A percentile compares a stretch with the other conserved stretches of the same genome.
phyloP scores from a whole-genome alignment of 1,140 invertebrate species.

The Holcopasites calliopsidis region DNA sequence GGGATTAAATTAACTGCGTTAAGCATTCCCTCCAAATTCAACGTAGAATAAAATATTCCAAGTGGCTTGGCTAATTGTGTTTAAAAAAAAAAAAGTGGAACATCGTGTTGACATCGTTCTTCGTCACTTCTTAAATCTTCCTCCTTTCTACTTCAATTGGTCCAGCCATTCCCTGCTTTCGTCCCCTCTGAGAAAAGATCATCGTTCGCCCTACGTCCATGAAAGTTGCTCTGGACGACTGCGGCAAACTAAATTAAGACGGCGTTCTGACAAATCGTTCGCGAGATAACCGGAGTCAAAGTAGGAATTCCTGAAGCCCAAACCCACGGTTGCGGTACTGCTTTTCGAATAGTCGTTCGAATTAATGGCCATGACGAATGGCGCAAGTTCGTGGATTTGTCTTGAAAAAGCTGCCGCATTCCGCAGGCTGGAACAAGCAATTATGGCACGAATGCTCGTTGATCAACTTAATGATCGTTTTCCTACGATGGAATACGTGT shows the following conservation, averaged over 20 bases:
- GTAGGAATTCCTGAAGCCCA: background rate
- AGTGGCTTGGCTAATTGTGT: too few species aligned
- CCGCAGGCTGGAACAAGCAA: background rate
- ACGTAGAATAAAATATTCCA: background rate
- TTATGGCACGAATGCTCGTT: background rate
- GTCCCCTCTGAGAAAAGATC: background rate
- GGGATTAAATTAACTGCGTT: too few species aligned
- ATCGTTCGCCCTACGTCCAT: background rate
- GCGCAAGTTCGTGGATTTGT: slow-evolving; percentile 6
- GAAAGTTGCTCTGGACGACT: background rate
- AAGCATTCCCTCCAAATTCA: background rate
- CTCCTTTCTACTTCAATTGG: too few species aligned
- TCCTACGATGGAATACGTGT: background rate
- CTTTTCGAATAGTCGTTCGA: slow-evolving; percentile 13
- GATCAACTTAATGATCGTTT: slow-evolving; percentile 10
- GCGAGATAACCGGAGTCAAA: slow-evolving; percentile 7
- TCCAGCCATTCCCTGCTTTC: too few species aligned
- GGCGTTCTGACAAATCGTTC: slow-evolving; percentile 24
- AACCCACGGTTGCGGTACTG: background rate
- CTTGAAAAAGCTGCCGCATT: background rate
- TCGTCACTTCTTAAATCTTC: too few species aligned
- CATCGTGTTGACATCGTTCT: too few species aligned
- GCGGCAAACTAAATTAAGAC: slow-evolving; percentile 7
- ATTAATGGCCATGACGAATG: slow-evolving; percentile 29
- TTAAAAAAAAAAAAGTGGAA: too few species aligned